Evolutionary conservation across 2,888 invertebrate species (phyloP), one percentile per base, ranked within the genome.

Genomic region (Agrotis segetum): DNA sequence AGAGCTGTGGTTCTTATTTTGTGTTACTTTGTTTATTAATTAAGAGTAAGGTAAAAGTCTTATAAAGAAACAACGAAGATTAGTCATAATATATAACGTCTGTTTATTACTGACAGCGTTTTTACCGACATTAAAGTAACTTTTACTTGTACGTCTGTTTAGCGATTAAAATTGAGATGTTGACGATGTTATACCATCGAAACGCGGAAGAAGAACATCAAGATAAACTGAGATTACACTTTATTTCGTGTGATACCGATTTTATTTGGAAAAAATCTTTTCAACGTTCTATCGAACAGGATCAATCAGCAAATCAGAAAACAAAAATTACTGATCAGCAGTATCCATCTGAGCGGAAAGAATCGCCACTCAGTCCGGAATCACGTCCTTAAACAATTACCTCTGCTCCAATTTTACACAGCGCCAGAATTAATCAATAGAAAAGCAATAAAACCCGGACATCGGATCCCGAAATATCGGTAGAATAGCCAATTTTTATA

Each of bases 371-470:
- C 49, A 67, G 56, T 58, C 58, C 17, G 44, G 47, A 70, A 80
- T 64, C 78, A 82, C 74, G 78, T 81, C 44, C 78, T 67, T 71
- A 53, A 78, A 81, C 74, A 71, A 82, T 82, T 72, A 82, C 78
- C 63, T 68, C 58, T 59, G 70, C 52, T 44, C 63, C 77, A 78
- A 80, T 80, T 80, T 72, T 82, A 70, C 60, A 82, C 74, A 78
- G 74, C 67, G 76, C 74, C 69, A 61, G 70, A 70, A 82, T 79
- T 81, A 81, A 82, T 82, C 82, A 81, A 83, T 81, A 83, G 75
- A 76, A 79, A 77, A 81, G 79, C 83, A 81, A 83, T 83, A 83
- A 83, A 83, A 79, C 69, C 73, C 71, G 67, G 74, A 71, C 73
- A 79, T 76, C 52, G 69, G 71, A 71, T 79, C 67, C 69, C 69